Evolutionary conservation across 1,140 invertebrate genomes (phyloP).

Genomic region (Charaxes varanes): DNA sequence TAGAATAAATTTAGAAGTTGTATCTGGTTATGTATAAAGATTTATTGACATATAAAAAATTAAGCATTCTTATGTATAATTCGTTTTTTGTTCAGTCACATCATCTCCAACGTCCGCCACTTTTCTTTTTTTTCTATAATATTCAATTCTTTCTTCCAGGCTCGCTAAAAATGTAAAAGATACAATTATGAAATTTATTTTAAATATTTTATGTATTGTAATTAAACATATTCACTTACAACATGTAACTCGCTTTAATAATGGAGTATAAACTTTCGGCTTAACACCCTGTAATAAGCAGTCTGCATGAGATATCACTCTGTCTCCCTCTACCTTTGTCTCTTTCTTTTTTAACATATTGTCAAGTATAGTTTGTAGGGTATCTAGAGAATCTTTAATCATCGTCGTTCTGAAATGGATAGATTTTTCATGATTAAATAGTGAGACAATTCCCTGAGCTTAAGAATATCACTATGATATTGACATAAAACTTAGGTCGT

Average conservation of each 20-base stretch:
- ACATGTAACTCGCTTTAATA: slow-evolving; percentile 83
- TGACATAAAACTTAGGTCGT: too few relatives aligned
- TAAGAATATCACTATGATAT: too few relatives aligned
- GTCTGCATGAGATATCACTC: slow-evolving; percentile 67
- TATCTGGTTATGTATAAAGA: too few relatives aligned
- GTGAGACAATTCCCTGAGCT: too few relatives aligned
- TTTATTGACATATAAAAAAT: too few relatives aligned
- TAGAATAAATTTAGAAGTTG: too few relatives aligned
- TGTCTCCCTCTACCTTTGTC: slow-evolving; percentile 16
- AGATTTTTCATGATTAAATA: too few relatives aligned
- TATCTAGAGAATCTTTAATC: slow-evolving; percentile 80
- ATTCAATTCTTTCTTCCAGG: slow-evolving; percentile 82
- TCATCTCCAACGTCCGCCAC: slow-evolving; percentile 7
- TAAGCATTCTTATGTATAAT: too few relatives aligned
- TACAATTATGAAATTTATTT: slow-evolving; percentile 19
- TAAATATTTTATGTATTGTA: too few relatives aligned
- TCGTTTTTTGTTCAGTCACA: too few relatives aligned
- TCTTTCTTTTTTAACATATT: slow-evolving; percentile 5
- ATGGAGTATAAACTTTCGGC: slow-evolving; percentile 80
- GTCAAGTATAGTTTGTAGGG: slow-evolving; percentile 69
- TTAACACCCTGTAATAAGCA: slow-evolving; percentile 81
- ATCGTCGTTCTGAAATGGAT: slow-evolving; percentile 78
- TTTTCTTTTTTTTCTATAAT: slow-evolving; percentile 79
- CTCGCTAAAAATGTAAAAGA: slow-evolving; percentile 76
- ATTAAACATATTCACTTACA: too few relatives aligned